phyloP scores from a whole-genome alignment of 2,888 invertebrate genomes.

The Chouioia cunea region DNA sequence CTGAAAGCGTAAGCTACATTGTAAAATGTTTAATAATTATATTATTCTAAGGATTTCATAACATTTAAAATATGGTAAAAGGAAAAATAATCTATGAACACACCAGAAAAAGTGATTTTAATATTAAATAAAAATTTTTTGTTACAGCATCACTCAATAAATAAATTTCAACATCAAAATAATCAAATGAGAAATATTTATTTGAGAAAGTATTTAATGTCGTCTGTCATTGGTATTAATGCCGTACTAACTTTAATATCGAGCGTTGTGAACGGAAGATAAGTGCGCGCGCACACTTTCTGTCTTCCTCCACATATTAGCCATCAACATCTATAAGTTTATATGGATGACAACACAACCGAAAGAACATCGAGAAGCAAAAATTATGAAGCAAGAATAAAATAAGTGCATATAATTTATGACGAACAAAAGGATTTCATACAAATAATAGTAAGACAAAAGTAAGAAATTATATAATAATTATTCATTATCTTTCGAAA shows the following conservation, averaged over 20 bases:
- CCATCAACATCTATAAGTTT: not conserved
- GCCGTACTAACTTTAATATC: constrained; percentile 8
- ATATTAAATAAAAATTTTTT: no score
- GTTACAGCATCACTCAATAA: not conserved
- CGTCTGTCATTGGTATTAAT: not conserved
- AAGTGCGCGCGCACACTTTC: constrained; percentile 23
- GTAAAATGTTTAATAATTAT: no score
- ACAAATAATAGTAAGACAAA: not conserved
- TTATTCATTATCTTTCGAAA: constrained; percentile 22
- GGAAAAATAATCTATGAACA: no score
- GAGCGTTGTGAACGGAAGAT: constrained; percentile 3
- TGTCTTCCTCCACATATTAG: constrained; percentile 12
- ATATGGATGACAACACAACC: constrained; percentile 2
- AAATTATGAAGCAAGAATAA: constrained; percentile 19
- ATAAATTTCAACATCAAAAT: not conserved
- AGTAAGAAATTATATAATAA: not conserved
- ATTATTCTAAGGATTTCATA: no score
- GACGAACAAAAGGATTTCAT: not conserved
- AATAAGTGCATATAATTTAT: not conserved
- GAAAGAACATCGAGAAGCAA: constrained; percentile 20
- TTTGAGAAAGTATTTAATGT: not conserved
- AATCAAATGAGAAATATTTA: not conserved
- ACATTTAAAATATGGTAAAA: no score
- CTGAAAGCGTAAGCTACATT: no score
- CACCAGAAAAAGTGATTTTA: no score